Conservation (phyloP, 2,888 invertebrate species). For the Apoderus coryli region DNA sequence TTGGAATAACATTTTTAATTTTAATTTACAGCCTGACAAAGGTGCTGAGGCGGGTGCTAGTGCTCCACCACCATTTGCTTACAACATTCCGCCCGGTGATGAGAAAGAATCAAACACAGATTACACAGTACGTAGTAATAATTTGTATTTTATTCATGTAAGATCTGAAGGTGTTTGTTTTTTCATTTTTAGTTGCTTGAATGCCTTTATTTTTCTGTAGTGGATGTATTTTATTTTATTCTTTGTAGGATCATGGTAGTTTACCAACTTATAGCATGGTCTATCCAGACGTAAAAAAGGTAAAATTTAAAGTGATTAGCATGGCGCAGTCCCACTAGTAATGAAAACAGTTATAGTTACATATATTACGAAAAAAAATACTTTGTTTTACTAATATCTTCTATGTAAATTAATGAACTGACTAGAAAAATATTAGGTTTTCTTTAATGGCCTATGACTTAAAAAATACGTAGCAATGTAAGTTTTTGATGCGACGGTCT, state of each 20-base stretch:
- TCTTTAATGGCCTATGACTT: no score
- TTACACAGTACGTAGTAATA: slow-evolving; percentile 32
- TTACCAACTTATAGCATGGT: slow-evolving; percentile 55
- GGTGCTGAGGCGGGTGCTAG: slow-evolving; percentile 22
- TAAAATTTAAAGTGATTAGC: no score
- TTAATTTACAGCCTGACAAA: no score
- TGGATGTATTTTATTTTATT: slow-evolving; percentile 23
- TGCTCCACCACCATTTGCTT: slow-evolving; percentile 37
- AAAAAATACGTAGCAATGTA: no score
- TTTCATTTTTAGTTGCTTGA: slow-evolving; percentile 9
- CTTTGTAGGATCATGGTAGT: slow-evolving; percentile 49
- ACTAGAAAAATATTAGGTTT: no score
- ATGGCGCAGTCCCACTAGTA: no score
- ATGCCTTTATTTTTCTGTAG: slow-evolving; percentile 13
- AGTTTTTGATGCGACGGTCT: no score
- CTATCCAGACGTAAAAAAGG: slow-evolving; percentile 58
- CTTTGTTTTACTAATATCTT: no score
- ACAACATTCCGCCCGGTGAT: slow-evolving; percentile 50
- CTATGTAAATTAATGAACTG: no score
- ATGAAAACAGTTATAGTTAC: no score
- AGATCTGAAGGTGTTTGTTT: slow-evolving; percentile 6
- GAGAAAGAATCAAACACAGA: slow-evolving; percentile 52
- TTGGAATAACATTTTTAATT: no score
- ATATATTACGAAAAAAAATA: no score
- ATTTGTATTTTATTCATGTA: slow-evolving; percentile 3